A percentile compares a stretch with the other conserved stretches of the same genome.
phyloP scores from a whole-genome alignment of 2,888 invertebrate genomes.

The Nemoura dubitans region DNA sequence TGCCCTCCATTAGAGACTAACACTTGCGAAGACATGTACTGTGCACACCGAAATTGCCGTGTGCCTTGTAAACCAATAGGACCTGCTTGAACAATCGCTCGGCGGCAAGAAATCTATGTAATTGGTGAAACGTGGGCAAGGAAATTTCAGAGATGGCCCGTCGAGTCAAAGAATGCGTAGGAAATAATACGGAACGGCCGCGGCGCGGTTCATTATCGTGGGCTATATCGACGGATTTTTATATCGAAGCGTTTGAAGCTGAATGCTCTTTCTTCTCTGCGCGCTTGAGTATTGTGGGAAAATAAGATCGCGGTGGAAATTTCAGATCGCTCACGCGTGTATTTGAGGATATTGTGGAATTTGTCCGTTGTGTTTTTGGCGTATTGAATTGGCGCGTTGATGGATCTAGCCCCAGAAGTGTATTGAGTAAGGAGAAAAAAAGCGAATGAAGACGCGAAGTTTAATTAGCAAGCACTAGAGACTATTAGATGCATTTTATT shows the following conservation, averaged over 20 bases:
- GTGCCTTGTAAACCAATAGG: constrained; percentile 19
- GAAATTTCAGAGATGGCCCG: background rate
- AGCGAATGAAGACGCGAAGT: background rate
- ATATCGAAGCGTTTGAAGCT: background rate
- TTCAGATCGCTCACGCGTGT: background rate
- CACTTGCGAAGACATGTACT: background rate
- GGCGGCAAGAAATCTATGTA: constrained; percentile 3
- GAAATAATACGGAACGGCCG: background rate
- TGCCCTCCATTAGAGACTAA: background rate
- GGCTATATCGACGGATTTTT: background rate
- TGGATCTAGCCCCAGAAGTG: background rate
- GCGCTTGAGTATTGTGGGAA: background rate
- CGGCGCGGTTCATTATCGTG: background rate
- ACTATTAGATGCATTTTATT: background rate
- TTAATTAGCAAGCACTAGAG: background rate
- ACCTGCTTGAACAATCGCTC: constrained; percentile 14
- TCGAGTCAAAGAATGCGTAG: background rate
- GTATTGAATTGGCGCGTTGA: background rate
- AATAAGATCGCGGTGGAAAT: background rate
- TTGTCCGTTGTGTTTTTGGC: background rate
- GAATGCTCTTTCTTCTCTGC: background rate
- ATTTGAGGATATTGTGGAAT: background rate
- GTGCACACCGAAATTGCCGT: background rate
- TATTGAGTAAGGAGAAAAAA: no score
- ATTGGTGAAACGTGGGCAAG: constrained; percentile 7